phyloP scores from a whole-genome alignment of 2,797 vertebrate genomes.

The Sebastes iracundus region DNA sequence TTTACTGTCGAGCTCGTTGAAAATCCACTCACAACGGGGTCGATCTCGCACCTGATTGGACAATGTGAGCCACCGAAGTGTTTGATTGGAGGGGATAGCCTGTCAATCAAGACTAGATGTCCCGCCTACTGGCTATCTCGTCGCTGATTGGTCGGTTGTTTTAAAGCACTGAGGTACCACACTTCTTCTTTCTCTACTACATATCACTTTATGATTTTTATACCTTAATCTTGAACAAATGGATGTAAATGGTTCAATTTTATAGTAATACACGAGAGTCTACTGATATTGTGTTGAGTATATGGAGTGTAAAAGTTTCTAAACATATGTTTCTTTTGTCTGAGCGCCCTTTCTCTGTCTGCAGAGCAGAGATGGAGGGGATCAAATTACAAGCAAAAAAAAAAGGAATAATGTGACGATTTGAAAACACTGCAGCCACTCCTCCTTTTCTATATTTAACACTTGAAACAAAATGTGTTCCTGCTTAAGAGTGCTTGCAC shows the following conservation, averaged over 20 bases:
- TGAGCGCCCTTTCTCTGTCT: slow-evolving; percentile 44
- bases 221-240: slow-evolving; percentile 37
- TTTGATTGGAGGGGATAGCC: slow-evolving; percentile 57
- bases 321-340: slow-evolving; percentile 62
- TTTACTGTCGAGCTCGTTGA: slow-evolving; percentile 75
- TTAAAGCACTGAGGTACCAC: slow-evolving; percentile 59
- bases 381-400: slow-evolving; percentile 72
- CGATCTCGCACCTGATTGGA: slow-evolving; percentile 72
- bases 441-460: slow-evolving; percentile 78
- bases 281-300: neutral
- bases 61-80: neutral
- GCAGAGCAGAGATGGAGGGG: slow-evolving; percentile 35
- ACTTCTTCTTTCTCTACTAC: slow-evolving; percentile 1
- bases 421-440: slow-evolving; percentile 57
- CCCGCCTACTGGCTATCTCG: slow-evolving; percentile 43
- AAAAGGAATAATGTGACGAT: slow-evolving; percentile 50
- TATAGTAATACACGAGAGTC: neutral
- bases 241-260: neutral
- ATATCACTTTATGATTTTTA: slow-evolving; percentile 25
- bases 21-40: slow-evolving; percentile 65
- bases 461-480: slow-evolving; percentile 38
- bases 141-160: slow-evolving; percentile 72
- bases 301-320: slow-evolving; percentile 12
- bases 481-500: slow-evolving; percentile 12
- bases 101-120: slow-evolving; percentile 32